phyloP scores from a whole-genome alignment of 2,113 vertebrate genomes.

The Phaethon lepturus region DNA sequence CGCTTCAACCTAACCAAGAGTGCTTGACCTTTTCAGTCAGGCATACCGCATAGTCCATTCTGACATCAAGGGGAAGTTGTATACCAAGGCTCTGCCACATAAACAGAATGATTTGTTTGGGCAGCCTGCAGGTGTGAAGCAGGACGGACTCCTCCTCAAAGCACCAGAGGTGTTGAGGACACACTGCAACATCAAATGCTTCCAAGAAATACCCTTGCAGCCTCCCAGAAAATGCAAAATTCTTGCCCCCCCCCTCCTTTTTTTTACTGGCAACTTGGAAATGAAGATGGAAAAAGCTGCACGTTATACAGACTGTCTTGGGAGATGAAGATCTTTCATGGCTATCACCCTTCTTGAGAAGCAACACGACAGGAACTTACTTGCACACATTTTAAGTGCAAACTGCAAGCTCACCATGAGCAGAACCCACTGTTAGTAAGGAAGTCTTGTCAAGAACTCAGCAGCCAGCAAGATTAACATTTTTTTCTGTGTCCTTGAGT shows the following conservation, averaged over 20 bases:
- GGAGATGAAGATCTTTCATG: neutral
- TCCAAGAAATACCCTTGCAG: neutral
- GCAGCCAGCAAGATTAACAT: neutral
- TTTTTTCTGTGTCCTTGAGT: neutral
- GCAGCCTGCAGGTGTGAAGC: neutral
- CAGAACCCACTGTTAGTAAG: neutral
- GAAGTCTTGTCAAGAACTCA: neutral
- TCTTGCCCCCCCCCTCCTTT: neutral
- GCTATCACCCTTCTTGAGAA: neutral
- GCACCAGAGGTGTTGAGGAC: neutral
- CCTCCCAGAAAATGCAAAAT: neutral
- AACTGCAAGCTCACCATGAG: neutral
- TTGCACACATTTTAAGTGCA: neutral
- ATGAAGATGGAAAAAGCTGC: neutral
- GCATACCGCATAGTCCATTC: neutral
- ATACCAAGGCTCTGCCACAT: neutral
- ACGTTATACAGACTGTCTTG: neutral
- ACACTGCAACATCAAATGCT: neutral
- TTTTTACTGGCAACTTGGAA: neutral
- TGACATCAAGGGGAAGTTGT: slow-evolving; percentile 16
- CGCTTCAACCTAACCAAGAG: neutral
- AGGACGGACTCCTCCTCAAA: neutral
- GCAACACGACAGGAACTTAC: neutral
- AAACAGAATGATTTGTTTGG: neutral
- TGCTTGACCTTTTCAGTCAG: slow-evolving; percentile 14